Evolutionary conservation across 2,797 vertebrate species (phyloP).

Genomic region (Chromis chromis): DNA sequence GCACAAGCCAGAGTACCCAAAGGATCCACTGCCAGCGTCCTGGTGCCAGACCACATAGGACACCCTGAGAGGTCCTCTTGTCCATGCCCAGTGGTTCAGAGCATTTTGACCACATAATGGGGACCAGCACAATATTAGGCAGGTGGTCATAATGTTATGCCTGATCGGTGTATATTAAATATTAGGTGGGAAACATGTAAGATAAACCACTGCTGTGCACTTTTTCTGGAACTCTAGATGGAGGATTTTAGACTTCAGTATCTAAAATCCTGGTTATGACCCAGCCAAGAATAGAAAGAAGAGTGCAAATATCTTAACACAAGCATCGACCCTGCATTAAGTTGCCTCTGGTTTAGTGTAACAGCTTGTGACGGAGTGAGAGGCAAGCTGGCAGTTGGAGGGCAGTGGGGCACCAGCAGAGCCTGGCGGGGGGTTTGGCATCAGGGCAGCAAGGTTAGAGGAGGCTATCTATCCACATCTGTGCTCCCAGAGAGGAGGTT

Average conservation of each 20-base stretch:
- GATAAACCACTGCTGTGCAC: background rate
- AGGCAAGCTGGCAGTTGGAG: slow-evolving; percentile 42
- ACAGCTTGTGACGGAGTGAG: slow-evolving; percentile 68
- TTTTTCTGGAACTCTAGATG: background rate
- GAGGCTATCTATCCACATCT: slow-evolving; percentile 54
- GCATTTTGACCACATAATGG: no score
- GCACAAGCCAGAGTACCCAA: no score
- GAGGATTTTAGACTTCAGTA: background rate
- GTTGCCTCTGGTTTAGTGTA: slow-evolving; percentile 50
- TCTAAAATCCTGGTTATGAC: slow-evolving; percentile 21
- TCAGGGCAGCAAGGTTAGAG: slow-evolving; percentile 58
- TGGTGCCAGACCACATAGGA: no score
- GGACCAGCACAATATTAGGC: no score
- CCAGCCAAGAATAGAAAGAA: slow-evolving; percentile 13
- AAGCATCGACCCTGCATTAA: slow-evolving; percentile 17
- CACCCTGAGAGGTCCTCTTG: no score
- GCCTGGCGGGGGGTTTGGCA: slow-evolving; percentile 52
- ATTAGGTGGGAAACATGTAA: no score
- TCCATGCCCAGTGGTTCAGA: no score
- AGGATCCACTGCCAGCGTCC: no score
- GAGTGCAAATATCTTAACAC: slow-evolving; percentile 19
- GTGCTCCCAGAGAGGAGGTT: slow-evolving; percentile 20
- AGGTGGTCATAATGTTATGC: no score
- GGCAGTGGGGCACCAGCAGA: slow-evolving; percentile 56
- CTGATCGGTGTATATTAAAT: no score